Base-by-base conservation (phyloP, 2,797 vertebrate genomes). In the Artibeus lituratus region DNA sequence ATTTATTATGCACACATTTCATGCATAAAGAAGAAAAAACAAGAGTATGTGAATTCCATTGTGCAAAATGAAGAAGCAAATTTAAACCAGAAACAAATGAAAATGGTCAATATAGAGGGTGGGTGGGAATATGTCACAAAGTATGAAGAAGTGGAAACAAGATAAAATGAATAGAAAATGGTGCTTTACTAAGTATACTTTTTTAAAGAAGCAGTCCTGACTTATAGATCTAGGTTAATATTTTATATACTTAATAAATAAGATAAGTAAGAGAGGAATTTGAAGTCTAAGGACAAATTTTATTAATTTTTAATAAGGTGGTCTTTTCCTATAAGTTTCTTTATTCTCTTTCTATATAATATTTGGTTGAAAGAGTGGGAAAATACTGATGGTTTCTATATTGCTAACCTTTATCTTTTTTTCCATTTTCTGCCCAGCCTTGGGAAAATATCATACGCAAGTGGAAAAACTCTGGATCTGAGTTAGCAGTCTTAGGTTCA, bases 311-410 rank as follows among this genome's bases (percentile, higher is more conserved):
- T 72, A 55, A 24, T 29, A 32, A 80, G 10, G 18, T 29, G 5
- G 0, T 0, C 14, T 90, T 51, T 69, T 62, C 0, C 10, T 35
- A 16, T 7, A 59, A 57, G 11, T 3, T 59, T 24, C 10, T 67
- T 35, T 59, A 35, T 24, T 70, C 47, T 73, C 7, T 22, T 18
- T 51, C n/a, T 80, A 39, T 82, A 26, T 59, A 67, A 83, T 37
- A n/a, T 57, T 57, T 72, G 18, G 9, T 72, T 82, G 29, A 74
- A 90, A 89, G 39, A 77, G 10, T 62, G 86, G 87, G 22, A 84
- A 91, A 90, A 92, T 94, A 78, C 87, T 82, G 84, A 74, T 32
- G 85, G 39, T 18, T 93, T 89, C 29, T 86, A 42, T 93, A 82
- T 87, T 90, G 32, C 70, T 87, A 83, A 83, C 2, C 39, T 96